Evolutionary conservation across 2,113 vertebrate genomes (phyloP).

Genomic region (Apodemus speciosus): DNA sequence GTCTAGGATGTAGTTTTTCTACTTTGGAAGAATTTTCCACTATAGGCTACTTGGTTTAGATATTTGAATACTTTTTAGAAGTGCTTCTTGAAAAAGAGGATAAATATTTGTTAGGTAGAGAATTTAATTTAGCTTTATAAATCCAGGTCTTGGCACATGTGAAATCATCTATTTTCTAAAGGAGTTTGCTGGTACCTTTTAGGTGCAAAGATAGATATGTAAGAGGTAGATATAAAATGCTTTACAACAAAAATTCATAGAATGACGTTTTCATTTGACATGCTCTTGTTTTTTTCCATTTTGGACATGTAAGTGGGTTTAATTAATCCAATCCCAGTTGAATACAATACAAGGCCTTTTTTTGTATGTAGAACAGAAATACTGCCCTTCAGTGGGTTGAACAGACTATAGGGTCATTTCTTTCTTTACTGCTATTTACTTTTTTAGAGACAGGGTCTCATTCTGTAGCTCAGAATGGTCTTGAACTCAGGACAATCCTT

Average conservation of each 20-base stretch:
- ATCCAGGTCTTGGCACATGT: not conserved
- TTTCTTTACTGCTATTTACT: not conserved
- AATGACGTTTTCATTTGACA: not conserved
- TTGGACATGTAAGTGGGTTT: not conserved
- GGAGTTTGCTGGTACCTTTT: not conserved
- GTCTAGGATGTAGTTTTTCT: not conserved
- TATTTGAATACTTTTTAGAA: not conserved
- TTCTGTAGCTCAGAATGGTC: not conserved
- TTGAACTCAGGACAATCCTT: not conserved
- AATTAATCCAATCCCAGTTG: not conserved
- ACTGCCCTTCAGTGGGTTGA: not conserved
- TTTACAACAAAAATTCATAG: not conserved
- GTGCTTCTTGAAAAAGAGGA: not conserved
- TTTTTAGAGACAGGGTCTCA: not conserved
- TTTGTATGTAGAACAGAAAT: not conserved
- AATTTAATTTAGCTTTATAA: conserved; percentile 40
- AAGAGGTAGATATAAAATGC: not conserved
- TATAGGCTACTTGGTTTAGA: not conserved
- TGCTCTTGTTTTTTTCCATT: not conserved
- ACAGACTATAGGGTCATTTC: not conserved
- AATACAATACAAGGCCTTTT: not conserved
- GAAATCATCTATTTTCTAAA: not conserved
- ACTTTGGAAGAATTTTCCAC: conserved; percentile 14
- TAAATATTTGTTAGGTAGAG: not conserved
- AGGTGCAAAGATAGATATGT: not conserved